Percentiles rank a stretch among this genome's conserved stretches.
These are phyloP conservation scores for Tenthredo mesomela DNA, from an alignment of 2,888 invertebrate species.

Conservation along the genomic window DNA sequence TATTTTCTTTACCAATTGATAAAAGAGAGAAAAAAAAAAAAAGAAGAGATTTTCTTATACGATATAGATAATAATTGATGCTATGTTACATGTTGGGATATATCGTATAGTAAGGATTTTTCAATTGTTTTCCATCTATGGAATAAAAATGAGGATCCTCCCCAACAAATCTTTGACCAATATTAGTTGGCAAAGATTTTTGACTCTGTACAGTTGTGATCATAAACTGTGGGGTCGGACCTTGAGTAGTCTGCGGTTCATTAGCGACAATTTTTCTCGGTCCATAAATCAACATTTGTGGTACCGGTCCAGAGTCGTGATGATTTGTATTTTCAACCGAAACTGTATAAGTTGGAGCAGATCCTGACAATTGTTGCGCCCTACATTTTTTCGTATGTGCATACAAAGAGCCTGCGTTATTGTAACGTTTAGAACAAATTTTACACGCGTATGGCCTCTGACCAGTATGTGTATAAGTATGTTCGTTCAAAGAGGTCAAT, in stretches of 20 bases:
- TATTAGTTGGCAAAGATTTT: slow-evolving; percentile 64
- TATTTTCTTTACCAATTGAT: background rate
- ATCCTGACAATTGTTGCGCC: slow-evolving; percentile 65
- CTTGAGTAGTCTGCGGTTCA: slow-evolving; percentile 57
- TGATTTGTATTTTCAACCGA: slow-evolving; percentile 60
- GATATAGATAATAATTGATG: background rate
- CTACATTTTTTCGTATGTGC: slow-evolving; percentile 75
- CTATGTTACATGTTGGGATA: slow-evolving; percentile 70
- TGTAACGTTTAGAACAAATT: slow-evolving; percentile 72
- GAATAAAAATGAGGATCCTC: slow-evolving; percentile 69
- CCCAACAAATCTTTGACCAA: slow-evolving; percentile 67
- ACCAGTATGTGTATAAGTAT: slow-evolving; percentile 74
- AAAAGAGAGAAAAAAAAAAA: no score
- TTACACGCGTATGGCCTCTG: slow-evolving; percentile 75
- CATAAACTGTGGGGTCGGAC: slow-evolving; percentile 68
- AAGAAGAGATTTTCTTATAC: background rate
- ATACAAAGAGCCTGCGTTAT: slow-evolving; percentile 71
- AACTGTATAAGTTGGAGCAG: slow-evolving; percentile 56
- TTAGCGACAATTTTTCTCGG: slow-evolving; percentile 68
- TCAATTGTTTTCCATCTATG: slow-evolving; percentile 69
- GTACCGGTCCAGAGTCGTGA: slow-evolving; percentile 53
- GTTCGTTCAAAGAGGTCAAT: slow-evolving; percentile 73
- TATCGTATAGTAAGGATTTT: slow-evolving; percentile 70
- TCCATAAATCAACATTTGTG: slow-evolving; percentile 68
- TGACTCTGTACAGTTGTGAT: slow-evolving; percentile 69